Percentiles rank a stretch among this genome's conserved stretches.
Evolutionary conservation across 1,140 invertebrate species (phyloP).

Genomic region (Drosophila melanica): DNA sequence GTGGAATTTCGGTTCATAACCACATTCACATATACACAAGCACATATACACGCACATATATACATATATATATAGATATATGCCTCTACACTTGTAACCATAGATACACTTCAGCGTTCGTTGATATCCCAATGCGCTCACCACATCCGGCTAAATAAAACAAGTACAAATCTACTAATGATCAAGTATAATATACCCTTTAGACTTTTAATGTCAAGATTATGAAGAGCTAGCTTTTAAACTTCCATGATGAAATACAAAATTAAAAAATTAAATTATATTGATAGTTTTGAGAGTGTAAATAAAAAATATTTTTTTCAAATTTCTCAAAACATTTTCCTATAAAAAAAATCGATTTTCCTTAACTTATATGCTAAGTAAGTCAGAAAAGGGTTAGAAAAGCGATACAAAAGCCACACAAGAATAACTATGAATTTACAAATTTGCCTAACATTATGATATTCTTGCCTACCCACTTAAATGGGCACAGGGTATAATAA

Average conservation of each 20-base stretch:
- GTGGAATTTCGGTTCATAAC: slow-evolving; percentile 74
- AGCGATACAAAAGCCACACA: background rate
- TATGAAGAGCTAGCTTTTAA: too few relatives aligned
- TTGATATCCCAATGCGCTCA: slow-evolving; percentile 37
- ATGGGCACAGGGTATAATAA: slow-evolving; percentile 2
- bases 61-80: background rate
- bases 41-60: slow-evolving; percentile 17
- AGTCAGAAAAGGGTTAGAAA: background rate
- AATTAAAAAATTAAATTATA: too few relatives aligned
- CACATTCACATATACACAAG: slow-evolving; percentile 27
- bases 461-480: background rate
- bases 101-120: slow-evolving; percentile 49
- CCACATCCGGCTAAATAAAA: slow-evolving; percentile 30
- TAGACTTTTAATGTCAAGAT: background rate
- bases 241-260: too few relatives aligned
- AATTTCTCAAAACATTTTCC: too few relatives aligned
- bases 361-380: too few relatives aligned
- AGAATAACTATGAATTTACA: too few relatives aligned
- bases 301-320: too few relatives aligned
- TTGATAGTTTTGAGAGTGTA: too few relatives aligned
- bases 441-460: background rate
- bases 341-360: too few relatives aligned
- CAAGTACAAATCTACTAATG: slow-evolving; percentile 3
- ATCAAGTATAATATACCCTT: background rate
- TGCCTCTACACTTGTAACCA: slow-evolving; percentile 14